Conservation (phyloP, 2,113 vertebrate species). For the Oplegnathus fasciatus region DNA sequence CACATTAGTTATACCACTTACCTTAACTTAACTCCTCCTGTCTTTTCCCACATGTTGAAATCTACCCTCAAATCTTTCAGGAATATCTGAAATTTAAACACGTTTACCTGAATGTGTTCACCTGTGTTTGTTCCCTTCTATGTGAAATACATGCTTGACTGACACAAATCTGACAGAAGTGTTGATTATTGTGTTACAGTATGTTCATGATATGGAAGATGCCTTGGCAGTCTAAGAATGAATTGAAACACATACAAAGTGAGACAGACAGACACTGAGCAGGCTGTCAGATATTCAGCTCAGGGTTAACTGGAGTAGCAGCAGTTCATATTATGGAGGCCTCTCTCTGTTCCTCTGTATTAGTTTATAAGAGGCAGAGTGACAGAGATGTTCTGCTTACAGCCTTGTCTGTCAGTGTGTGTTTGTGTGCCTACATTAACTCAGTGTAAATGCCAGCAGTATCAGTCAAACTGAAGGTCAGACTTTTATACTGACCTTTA, state of each 20-base stretch:
- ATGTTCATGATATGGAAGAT: not conserved
- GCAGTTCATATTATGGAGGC: conserved; percentile 37
- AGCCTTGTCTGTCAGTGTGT: not conserved
- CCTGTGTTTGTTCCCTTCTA: not conserved
- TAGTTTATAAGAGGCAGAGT: conserved; percentile 34
- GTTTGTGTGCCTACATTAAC: conserved; percentile 32
- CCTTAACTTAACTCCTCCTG: not conserved
- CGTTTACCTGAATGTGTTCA: not conserved
- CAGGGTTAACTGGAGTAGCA: conserved; percentile 49
- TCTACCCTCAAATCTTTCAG: not conserved
- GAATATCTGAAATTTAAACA: not conserved
- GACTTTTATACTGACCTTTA: conserved; percentile 61
- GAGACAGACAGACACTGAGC: conserved; percentile 12
- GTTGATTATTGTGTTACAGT: not conserved
- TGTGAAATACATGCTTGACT: not conserved
- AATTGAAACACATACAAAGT: not conserved
- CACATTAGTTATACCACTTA: conserved; percentile 13
- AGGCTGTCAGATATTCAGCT: conserved; percentile 30
- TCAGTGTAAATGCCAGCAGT: conserved; percentile 64
- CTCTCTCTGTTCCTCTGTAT: conserved; percentile 37
- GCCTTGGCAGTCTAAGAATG: not conserved
- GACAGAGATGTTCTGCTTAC: conserved; percentile 42
- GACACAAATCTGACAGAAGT: not conserved
- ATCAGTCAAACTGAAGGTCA: conserved; percentile 70
- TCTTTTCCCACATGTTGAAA: not conserved